A percentile compares a stretch with the other conserved stretches of the same genome.
phyloP scores from a whole-genome alignment of 1,140 invertebrate genomes.

The Caenorhabditis latens region DNA sequence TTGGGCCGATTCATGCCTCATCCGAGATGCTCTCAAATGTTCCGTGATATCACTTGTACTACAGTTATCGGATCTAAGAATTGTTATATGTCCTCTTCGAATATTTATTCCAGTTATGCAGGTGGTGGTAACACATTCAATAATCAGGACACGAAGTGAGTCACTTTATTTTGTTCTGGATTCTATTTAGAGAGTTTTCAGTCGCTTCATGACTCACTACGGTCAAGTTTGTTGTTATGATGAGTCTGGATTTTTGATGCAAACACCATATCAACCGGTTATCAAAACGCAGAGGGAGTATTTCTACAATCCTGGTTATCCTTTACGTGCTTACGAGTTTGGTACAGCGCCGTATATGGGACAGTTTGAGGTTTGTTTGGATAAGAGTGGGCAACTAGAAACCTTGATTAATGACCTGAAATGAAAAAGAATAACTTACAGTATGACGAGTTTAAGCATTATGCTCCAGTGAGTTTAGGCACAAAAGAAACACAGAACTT shows the following conservation, averaged over 20 bases:
- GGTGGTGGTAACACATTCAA: conserved; percentile 61
- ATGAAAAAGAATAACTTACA: not conserved
- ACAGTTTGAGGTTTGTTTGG: conserved; percentile 71
- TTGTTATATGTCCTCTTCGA: conserved; percentile 76
- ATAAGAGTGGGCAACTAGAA: not conserved
- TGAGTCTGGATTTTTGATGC: conserved; percentile 73
- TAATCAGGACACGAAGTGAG: conserved; percentile 63
- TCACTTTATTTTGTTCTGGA: not conserved
- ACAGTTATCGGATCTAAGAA: conserved; percentile 75
- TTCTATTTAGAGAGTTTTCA: conserved; percentile 57
- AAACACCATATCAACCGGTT: conserved; percentile 77
- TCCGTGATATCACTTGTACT: conserved; percentile 77
- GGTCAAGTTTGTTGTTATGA: conserved; percentile 78
- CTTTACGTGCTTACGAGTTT: conserved; percentile 76
- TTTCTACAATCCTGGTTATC: conserved; percentile 77
- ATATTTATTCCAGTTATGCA: conserved; percentile 76
- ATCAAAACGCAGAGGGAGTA: conserved; percentile 72
- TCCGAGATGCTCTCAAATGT: conserved; percentile 75
- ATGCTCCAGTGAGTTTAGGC: conserved; percentile 30
- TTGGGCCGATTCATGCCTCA: conserved; percentile 77
- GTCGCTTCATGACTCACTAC: conserved; percentile 76
- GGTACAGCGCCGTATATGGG: conserved; percentile 76
- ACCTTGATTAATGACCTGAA: not conserved
- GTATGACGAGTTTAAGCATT: conserved; percentile 35
- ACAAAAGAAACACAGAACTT: not conserved